Base-by-base conservation (phyloP, 2,888 invertebrate species). In the Willowsia nigromaculata region DNA sequence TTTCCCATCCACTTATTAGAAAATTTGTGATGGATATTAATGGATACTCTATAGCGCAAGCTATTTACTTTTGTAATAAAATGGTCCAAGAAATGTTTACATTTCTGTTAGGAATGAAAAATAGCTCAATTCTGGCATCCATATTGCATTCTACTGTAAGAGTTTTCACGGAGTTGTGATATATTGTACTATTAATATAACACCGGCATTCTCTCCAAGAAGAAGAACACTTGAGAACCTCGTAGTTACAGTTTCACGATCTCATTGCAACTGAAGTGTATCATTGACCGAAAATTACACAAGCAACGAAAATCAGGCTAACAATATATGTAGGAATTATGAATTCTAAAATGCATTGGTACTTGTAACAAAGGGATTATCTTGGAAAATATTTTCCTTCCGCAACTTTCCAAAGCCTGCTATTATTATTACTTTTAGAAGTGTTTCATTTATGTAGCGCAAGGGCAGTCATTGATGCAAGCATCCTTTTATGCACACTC, bases 391-490 rank as follows among this genome's bases (percentile, higher is more conserved):
- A 25, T 22, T 71, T 71, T 15, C 40, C 68, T 40, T 71, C 18
- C 68, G 40, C 40, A 22, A 71, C 37, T 6, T 9, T 40, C 6
- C 18, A 22, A 40, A 13, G 22, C 40, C 68, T 71, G 68, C 5
- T 71, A 40, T n/a, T 25, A 5, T 11, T 40, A 37, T 71, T 71
- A 40, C 9, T 1, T 71, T 71, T 11, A n/a, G 40, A 40, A 5
- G 3, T 25, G 25, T 71, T 71, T 37, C 65, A 65, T 37, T 65
- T 74, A 59, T 65, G 33, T 25, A 47, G 50, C 47, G 22, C 47
- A 71, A 71, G 37, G 76, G 27, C 76, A 76, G 15, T 11, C 47
- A 30, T 50, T 13, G 27, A 76, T 76, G 76, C 76, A 76, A 50
- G 27, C 47, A 47, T 43, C 4, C 1, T 76, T 50, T n/a, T 43